Conservation (phyloP, 2,113 vertebrate species). For the Urocolius indicus region DNA sequence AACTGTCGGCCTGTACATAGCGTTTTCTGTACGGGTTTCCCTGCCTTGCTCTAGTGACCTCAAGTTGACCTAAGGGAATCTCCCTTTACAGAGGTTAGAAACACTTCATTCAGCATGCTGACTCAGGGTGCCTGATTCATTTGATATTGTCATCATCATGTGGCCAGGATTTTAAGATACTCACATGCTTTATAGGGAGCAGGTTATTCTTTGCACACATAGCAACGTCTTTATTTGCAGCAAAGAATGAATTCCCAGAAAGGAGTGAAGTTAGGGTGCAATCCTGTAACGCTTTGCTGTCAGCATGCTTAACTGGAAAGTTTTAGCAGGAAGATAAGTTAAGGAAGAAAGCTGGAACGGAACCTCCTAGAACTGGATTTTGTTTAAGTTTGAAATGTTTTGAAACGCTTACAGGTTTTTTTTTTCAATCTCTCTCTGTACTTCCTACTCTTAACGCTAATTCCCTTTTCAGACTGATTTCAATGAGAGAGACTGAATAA, state of each 20-base stretch:
- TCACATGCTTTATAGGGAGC: slow-evolving; percentile 31
- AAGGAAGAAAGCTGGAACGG: neutral
- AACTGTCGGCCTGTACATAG: neutral
- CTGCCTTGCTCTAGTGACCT: slow-evolving; percentile 67
- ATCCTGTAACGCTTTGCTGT: neutral
- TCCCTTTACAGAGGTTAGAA: slow-evolving; percentile 55
- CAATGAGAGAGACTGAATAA: neutral
- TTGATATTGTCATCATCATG: slow-evolving; percentile 18
- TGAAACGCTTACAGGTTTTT: slow-evolving; percentile 12
- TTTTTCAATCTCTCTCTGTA: neutral
- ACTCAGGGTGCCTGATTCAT: slow-evolving; percentile 52
- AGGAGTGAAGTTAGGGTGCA: neutral
- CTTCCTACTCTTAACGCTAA: neutral
- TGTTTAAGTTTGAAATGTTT: slow-evolving; percentile 29
- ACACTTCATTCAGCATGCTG: slow-evolving; percentile 35
- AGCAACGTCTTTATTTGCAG: neutral
- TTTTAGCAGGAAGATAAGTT: neutral
- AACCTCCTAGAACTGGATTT: neutral
- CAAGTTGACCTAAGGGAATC: slow-evolving; percentile 44
- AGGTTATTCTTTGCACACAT: neutral
- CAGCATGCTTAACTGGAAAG: neutral
- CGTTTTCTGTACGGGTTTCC: neutral
- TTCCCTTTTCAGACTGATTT: slow-evolving; percentile 32
- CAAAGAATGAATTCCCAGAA: slow-evolving; percentile 1
- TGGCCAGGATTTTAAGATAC: slow-evolving; percentile 6